phyloP scores from a whole-genome alignment of 23 tunicate species.

The Botrylloides violaceus region DNA sequence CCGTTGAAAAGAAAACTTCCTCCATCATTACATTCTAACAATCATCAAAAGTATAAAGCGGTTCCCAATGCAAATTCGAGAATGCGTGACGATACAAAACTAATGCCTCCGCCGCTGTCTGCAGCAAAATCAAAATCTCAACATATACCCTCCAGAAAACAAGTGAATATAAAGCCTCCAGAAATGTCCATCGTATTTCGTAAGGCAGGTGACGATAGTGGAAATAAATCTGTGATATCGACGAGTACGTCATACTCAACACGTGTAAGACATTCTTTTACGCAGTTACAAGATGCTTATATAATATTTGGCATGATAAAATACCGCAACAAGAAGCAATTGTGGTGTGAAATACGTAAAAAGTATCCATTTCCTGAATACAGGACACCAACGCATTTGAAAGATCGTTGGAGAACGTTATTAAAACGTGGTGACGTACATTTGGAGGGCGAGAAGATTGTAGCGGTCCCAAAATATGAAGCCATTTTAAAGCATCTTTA shows the following conservation, averaged over 20 bases:
- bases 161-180: not conserved
- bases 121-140: not conserved
- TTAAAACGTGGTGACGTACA: not conserved
- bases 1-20: no score
- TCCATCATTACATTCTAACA: no score
- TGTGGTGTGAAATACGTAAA: constrained; percentile 25
- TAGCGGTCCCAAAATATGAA: not conserved
- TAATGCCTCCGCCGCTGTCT: not conserved
- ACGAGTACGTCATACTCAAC: not conserved
- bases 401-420: constrained; percentile 37
- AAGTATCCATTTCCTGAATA: constrained; percentile 28
- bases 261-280: not conserved
- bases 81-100: not conserved
- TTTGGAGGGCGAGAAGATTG: not conserved
- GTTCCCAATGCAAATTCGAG: no score
- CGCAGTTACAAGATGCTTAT: constrained; percentile 21
- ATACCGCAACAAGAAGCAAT: not conserved
- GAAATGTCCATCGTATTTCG: not conserved
- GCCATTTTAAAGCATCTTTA: not conserved
- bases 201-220: not conserved
- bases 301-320: constrained; percentile 31
- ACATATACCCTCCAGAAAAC: not conserved
- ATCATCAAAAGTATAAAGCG: no score
- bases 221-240: not conserved
- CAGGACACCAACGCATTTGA: constrained; percentile 25